Percentiles rank a stretch among this genome's conserved stretches.
These are phyloP conservation scores for Xyrichtys novacula DNA, from an alignment of 2,797 vertebrate species.

Conservation along the genomic window DNA sequence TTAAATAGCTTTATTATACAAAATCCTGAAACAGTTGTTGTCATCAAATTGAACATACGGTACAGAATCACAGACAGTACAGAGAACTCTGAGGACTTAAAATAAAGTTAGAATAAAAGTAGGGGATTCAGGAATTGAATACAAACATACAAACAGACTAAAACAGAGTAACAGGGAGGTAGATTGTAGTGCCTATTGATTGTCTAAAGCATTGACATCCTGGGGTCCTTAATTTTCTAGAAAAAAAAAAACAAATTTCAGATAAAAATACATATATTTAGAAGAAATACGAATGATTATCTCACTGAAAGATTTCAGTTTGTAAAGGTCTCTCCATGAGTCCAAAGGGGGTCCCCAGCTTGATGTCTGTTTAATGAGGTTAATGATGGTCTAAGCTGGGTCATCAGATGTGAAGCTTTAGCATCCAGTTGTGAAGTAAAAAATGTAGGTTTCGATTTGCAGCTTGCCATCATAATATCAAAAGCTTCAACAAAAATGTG, in stretches of 20 bases:
- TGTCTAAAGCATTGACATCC: slow-evolving; percentile 59
- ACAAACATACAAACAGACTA: slow-evolving; percentile 29
- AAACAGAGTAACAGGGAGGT: slow-evolving; percentile 31
- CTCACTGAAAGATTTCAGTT: slow-evolving; percentile 40
- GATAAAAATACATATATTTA: slow-evolving; percentile 28
- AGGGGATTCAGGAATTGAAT: slow-evolving; percentile 18
- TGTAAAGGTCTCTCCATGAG: slow-evolving; percentile 26
- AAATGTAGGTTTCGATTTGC: slow-evolving; percentile 9
- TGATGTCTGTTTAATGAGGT: slow-evolving; percentile 28
- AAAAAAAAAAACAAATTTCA: slow-evolving; percentile 6
- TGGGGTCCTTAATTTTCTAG: slow-evolving; percentile 25
- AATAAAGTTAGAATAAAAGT: slow-evolving; percentile 51
- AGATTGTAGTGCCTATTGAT: slow-evolving; percentile 57
- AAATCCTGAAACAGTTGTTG: slow-evolving; percentile 73
- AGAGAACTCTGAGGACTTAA: slow-evolving; percentile 43
- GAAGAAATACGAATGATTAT: slow-evolving; percentile 29
- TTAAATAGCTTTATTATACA: slow-evolving; percentile 86
- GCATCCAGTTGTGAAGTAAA: slow-evolving; percentile 9
- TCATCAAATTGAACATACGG: slow-evolving; percentile 35
- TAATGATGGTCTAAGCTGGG: slow-evolving; percentile 9
- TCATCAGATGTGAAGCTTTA: slow-evolving; percentile 21
- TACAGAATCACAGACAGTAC: slow-evolving; percentile 39
- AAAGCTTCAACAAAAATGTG: not conserved
- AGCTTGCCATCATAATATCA: slow-evolving; percentile 4
- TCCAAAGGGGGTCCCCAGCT: slow-evolving; percentile 19